phyloP scores from a whole-genome alignment of 1,140 invertebrate species.

The Oscheius sp. region DNA sequence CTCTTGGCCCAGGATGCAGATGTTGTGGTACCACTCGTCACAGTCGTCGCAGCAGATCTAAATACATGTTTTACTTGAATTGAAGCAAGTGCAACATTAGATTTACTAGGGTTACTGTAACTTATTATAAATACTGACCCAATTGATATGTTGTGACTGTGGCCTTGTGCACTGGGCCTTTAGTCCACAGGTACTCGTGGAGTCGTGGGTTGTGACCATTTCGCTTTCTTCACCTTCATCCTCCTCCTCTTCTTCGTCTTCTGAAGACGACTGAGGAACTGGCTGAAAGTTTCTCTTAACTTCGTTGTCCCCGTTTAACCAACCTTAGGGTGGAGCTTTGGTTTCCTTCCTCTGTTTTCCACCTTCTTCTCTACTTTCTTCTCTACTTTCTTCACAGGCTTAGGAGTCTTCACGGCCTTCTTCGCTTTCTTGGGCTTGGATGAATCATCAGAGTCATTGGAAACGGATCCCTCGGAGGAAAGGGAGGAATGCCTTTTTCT shows the following conservation, averaged over 20 bases:
- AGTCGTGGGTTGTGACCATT: background rate
- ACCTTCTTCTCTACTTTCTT: too few species aligned
- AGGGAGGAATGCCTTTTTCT: background rate
- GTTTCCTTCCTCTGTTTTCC: too few species aligned
- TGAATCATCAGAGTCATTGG: background rate
- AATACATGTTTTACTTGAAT: too few species aligned
- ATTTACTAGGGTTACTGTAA: background rate
- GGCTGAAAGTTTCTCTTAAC: too few species aligned
- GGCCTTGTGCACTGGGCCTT: conserved; percentile 30
- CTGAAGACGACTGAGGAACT: too few species aligned
- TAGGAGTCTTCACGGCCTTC: too few species aligned
- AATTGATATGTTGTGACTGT: conserved; percentile 38
- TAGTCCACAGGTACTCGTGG: background rate
- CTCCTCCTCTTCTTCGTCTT: conserved; percentile 4
- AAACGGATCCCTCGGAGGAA: conserved; percentile 3
- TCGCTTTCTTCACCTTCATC: conserved; percentile 8
- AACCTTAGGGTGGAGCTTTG: too few species aligned
- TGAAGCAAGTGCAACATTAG: too few species aligned
- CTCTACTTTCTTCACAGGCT: too few species aligned
- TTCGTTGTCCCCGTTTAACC: too few species aligned
- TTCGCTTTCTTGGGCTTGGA: too few species aligned
- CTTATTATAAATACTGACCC: conserved; percentile 46
- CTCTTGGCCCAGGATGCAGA: conserved; percentile 47
- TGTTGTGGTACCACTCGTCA: conserved; percentile 62
- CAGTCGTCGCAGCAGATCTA: conserved; percentile 61